Base-by-base conservation (phyloP, 2,888 invertebrate genomes). In the Pandemis heparana region DNA sequence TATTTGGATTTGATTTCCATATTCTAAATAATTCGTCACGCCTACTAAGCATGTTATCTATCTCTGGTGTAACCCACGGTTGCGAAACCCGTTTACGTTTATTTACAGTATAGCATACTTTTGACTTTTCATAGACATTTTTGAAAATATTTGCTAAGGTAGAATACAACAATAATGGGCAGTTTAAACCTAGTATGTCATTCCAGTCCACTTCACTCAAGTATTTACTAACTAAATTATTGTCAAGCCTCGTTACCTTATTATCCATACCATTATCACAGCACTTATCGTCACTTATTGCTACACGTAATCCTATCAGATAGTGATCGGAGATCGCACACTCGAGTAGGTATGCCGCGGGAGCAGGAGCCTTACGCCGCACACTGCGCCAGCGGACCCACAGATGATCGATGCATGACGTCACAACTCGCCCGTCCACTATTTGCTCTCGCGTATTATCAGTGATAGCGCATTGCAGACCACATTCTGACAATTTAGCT, bases 321-420 rank as follows among this genome's bases (percentile, higher is more conserved):
- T 74, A 67, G 56, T 74, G 74, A 12, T 74, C 74, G n/a, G 74
- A 69, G 23, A 74, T 62, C 14, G 66, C 64, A 60, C 71, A 71
- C 8, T 43, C 61, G 41, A 75, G 65, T 38, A 70, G 12, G 61
- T 38, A 64, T 59, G 69, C 64, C 16, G 62, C 63, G 16, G 68
- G 46, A 63, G 64, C 16, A 56, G 23, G 53, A 12, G 39, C 5
- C 48, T 32, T 16, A 1, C 23, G 32, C 60, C 18, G 48, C 48
- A 14, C 5, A 14, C 14, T 41, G 41, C 68, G 59, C 61, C 43
- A 43, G 38, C 75, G 75, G 73, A 76, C 69, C 71, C 74, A 76
- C 71, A 74, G 56, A 38, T 75, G 73, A 63, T 75, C 75, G 32
- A 75, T 73, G 67, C 63, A 70, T 48, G 72, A 72, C 48, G 72